phyloP scores from a whole-genome alignment of 2,113 vertebrate species.

The Chloebia gouldiae region DNA sequence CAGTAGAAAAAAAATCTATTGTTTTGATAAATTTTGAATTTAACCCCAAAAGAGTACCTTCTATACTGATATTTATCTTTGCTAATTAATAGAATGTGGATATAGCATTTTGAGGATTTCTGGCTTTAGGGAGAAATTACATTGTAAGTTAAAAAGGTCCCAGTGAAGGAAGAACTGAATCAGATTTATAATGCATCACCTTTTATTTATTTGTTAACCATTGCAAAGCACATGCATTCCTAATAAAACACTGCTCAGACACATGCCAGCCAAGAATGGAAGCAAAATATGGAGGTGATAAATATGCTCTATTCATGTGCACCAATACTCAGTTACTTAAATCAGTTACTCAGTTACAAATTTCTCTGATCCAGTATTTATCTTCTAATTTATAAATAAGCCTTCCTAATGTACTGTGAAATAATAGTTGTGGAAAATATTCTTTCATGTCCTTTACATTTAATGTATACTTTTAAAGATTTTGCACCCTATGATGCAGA shows the following conservation, averaged over 20 bases:
- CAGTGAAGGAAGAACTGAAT: slow-evolving; percentile 2
- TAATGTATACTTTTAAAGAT: slow-evolving; percentile 40
- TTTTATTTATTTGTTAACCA: slow-evolving; percentile 50
- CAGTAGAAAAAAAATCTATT: not conserved
- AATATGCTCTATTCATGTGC: not conserved
- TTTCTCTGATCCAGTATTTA: slow-evolving; percentile 4
- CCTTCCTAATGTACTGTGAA: slow-evolving; percentile 1
- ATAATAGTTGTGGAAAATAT: slow-evolving; percentile 9
- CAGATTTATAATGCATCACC: slow-evolving; percentile 30
- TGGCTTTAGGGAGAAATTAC: not conserved
- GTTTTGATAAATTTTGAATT: not conserved
- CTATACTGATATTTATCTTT: not conserved
- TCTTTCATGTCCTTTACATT: not conserved
- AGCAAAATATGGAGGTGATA: slow-evolving; percentile 23
- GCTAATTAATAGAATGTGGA: not conserved
- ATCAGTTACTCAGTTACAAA: slow-evolving; percentile 14
- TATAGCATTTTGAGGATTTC: not conserved
- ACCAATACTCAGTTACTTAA: slow-evolving; percentile 23
- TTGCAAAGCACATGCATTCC: not conserved
- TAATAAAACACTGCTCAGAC: slow-evolving; percentile 16
- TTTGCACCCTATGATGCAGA: not conserved
- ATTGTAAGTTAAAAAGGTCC: not conserved
- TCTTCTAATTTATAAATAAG: slow-evolving; percentile 32
- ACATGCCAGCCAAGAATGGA: slow-evolving; percentile 24
- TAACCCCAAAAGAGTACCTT: not conserved